A percentile compares a stretch with the other conserved stretches of the same genome.
phyloP scores from a whole-genome alignment of 2,797 vertebrate species.

The Cynopterus sphinx region DNA sequence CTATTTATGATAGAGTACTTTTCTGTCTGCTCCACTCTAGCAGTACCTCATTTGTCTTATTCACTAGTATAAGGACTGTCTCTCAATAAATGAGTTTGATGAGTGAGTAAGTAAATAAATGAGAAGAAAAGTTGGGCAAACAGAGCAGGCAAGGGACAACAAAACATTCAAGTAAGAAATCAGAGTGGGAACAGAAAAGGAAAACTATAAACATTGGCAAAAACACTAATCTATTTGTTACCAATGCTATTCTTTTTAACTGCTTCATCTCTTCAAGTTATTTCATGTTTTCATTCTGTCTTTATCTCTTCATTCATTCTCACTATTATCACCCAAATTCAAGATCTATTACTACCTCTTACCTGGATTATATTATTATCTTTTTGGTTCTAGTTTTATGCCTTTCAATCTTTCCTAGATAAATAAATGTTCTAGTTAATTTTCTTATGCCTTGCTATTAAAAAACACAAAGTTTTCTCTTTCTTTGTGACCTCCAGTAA shows the following conservation, averaged over 20 bases:
- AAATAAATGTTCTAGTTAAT: background rate
- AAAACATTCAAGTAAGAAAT: constrained; percentile 17
- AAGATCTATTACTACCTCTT: background rate
- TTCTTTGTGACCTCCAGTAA: background rate
- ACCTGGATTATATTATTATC: background rate
- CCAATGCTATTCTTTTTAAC: background rate
- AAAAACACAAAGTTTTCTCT: background rate
- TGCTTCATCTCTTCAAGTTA: background rate
- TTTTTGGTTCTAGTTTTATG: background rate
- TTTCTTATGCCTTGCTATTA: background rate
- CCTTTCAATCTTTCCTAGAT: background rate
- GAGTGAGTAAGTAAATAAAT: background rate
- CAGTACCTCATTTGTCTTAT: background rate
- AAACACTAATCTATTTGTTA: background rate
- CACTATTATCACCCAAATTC: background rate
- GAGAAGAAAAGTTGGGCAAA: background rate
- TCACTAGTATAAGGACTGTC: background rate
- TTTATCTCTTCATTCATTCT: constrained; percentile 9
- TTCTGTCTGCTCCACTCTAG: background rate
- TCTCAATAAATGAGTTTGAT: background rate
- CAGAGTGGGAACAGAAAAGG: background rate
- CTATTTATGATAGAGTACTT: background rate
- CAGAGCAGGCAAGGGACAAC: background rate
- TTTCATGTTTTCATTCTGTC: background rate
- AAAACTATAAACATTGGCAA: background rate